Evolutionary conservation across 2,888 invertebrate species (phyloP).

Genomic region (Drosophila recens): DNA sequence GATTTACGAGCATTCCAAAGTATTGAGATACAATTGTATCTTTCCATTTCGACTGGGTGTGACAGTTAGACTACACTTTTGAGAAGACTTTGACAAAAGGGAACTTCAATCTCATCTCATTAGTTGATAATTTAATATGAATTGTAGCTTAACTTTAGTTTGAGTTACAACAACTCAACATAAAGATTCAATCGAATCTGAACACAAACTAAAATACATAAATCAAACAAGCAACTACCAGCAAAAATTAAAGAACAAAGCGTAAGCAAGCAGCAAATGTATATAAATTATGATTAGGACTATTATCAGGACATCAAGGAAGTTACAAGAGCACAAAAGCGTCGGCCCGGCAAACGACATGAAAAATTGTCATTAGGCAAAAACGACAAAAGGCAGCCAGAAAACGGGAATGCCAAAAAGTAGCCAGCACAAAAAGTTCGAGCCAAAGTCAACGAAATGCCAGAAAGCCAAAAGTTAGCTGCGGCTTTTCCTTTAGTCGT

Average conservation of each 20-base stretch:
- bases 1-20: conserved; percentile 53
- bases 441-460: conserved; percentile 27
- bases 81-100: not conserved
- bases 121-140: conserved; percentile 19
- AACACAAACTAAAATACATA: conserved; percentile 43
- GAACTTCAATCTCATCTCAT: conserved; percentile 12
- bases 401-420: conserved; percentile 25
- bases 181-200: conserved; percentile 50
- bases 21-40: conserved; percentile 19
- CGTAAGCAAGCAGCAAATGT: conserved; percentile 48
- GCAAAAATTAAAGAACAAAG: conserved; percentile 30
- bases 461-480: conserved; percentile 57
- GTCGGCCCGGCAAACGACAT: conserved; percentile 51
- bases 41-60: not conserved
- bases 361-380: conserved; percentile 77
- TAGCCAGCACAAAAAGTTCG: conserved; percentile 30
- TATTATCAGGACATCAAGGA: conserved; percentile 65
- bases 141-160: conserved; percentile 6
- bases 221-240: conserved; percentile 48
- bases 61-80: not conserved
- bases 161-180: conserved; percentile 17
- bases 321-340: conserved; percentile 37
- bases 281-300: conserved; percentile 78
- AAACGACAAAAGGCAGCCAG: conserved; percentile 32
- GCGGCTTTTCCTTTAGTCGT: conserved; percentile 45